Evolutionary conservation across 2,888 invertebrate species (phyloP), one percentile per base, ranked within the genome.

Genomic region (Agrotis puta): DNA sequence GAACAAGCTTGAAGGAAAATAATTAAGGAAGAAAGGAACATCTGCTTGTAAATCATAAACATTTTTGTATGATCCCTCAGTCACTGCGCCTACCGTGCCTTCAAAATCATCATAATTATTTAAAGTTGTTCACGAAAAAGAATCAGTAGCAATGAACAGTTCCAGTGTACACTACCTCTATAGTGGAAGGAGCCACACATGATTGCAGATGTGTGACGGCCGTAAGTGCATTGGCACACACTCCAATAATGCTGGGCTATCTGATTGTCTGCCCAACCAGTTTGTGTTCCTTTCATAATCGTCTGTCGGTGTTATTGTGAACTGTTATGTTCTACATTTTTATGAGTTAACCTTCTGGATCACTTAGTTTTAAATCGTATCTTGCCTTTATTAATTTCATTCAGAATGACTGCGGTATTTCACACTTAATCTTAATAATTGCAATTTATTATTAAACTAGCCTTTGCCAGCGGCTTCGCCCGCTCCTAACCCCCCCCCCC

Each of bases 121-220:
- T n/a, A n/a, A n/a, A n/a, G 33, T 1, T 2, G 33, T 33, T 7
- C 33, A 33, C 33, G 9, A 33, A 33, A 9, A 45, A 45, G 16
- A 45, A 45, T 16, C 5, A 45, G 16, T 45, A 16, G 4, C 4
- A 16, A 45, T 3, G 14, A 33, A 56, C 14, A 33, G n/a, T n/a
- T 4, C 11, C 18, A 66, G 61, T 67, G 66, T 74, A 51, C 7
- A 79, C 14, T 33, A 13, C 20, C 48, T 20, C 63, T 51, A 56
- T 39, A 74, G 6, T 87, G 80, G 84, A 79, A 87, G 85, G 85
- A 89, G 91, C 88, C 84, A 88, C 90, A 90, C 89, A 62, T 79
- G 84, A 85, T 74, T 88, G 90, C 85, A 87, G 87, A 90, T 87
- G 64, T 90, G 86, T 91, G 90, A 90, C 91, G 87, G 79, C 85